Percentiles rank a stretch among this genome's conserved stretches.
These are phyloP conservation scores for Aricia artaxerxes DNA, from an alignment of 2,888 invertebrate genomes.

Conservation along the genomic window DNA sequence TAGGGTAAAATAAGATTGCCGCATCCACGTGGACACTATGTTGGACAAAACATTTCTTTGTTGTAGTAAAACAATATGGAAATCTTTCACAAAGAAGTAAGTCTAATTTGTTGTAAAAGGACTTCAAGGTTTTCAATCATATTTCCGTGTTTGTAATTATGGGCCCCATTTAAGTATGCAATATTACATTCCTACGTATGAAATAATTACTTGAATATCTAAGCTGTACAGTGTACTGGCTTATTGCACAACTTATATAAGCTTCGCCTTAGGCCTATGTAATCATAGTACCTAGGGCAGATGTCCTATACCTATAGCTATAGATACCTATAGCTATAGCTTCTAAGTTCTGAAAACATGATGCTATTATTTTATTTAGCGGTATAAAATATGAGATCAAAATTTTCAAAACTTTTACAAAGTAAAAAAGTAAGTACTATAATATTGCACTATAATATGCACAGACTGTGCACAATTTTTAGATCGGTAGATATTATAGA, in stretches of 20 bases:
- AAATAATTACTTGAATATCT: constrained; percentile 26
- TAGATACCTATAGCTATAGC: background rate
- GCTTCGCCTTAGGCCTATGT: constrained; percentile 6
- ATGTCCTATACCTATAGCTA: too few species aligned
- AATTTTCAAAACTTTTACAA: too few species aligned
- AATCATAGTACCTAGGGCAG: background rate
- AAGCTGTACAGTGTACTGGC: constrained; percentile 17
- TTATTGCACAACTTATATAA: constrained; percentile 22
- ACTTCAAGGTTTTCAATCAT: constrained; percentile 2
- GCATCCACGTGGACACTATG: too few species aligned
- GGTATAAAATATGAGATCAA: background rate
- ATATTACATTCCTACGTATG: constrained; percentile 29
- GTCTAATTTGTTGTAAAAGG: constrained; percentile 11
- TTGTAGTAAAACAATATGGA: background rate
- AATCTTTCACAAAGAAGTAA: background rate
- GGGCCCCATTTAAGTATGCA: constrained; percentile 22
- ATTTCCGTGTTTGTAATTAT: constrained; percentile 20
- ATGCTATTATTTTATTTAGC: background rate
- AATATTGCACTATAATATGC: too few species aligned
- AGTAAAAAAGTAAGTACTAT: too few species aligned
- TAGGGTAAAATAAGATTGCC: too few species aligned
- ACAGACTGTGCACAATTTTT: too few species aligned
- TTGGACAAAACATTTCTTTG: too few species aligned
- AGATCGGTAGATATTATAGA: too few species aligned
- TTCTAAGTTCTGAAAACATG: background rate